These are phyloP conservation scores for Lissocephala sabroskyi DNA, from an alignment of 2,888 invertebrate species.

Conservation along the genomic window DNA sequence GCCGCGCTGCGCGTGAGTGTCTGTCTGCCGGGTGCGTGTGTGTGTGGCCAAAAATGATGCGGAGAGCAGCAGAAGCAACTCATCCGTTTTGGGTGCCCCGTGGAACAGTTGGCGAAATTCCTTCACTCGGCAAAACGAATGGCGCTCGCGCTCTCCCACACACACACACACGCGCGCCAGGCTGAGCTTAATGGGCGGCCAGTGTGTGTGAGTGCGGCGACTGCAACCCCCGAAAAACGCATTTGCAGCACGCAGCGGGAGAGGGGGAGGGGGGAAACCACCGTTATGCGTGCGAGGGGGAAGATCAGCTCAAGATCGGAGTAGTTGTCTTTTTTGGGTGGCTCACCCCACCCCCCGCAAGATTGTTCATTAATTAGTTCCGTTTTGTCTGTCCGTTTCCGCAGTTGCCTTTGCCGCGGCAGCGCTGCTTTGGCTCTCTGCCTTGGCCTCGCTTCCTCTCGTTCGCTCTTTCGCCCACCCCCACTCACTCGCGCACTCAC, in stretches of 20 bases:
- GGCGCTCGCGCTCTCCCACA: conserved; percentile 10
- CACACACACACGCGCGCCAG: not conserved
- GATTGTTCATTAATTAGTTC: conserved; percentile 64
- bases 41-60: conserved; percentile 16
- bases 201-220: not conserved
- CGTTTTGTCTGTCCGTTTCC: too few species aligned
- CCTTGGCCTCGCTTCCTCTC: too few species aligned
- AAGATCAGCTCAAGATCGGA: too few species aligned
- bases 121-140: conserved; percentile 49
- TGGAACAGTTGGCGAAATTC: conserved; percentile 36
- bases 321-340: too few species aligned
- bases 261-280: not conserved
- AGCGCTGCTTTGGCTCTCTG: conserved; percentile 5
- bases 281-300: too few species aligned
- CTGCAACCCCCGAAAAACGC: conserved; percentile 51
- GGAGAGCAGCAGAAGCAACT: conserved; percentile 30
- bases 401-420: conserved; percentile 16
- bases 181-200: not conserved
- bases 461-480: not conserved
- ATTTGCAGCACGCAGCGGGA: not conserved
- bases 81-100: not conserved
- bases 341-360: conserved; percentile 26
- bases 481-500: not conserved
- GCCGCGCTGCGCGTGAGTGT: too few species aligned
- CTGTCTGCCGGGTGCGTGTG: too few species aligned